phyloP scores from a whole-genome alignment of 2,113 vertebrate genomes.

The Sterna hirundo region DNA sequence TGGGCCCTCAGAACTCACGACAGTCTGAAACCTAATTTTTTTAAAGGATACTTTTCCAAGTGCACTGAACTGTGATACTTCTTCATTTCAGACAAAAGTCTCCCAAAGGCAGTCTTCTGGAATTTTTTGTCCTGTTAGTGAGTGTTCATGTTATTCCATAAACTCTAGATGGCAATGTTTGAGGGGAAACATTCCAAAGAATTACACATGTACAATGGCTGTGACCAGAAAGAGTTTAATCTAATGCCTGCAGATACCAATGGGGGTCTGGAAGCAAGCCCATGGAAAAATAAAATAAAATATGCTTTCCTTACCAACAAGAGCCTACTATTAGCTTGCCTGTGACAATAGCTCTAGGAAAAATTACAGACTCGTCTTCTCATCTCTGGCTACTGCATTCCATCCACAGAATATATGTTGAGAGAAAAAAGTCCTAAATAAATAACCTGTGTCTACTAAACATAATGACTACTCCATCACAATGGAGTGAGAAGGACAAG shows the following conservation, averaged over 20 bases:
- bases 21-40: neutral
- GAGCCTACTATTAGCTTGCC: neutral
- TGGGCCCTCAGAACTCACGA: neutral
- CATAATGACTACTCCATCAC: neutral
- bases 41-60: neutral
- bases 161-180: conserved; percentile 17
- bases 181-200: neutral
- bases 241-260: neutral
- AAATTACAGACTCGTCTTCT: neutral
- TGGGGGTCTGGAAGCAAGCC: neutral
- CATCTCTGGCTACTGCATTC: neutral
- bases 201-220: neutral
- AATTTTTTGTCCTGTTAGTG: neutral
- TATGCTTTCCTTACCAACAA: neutral
- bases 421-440: neutral
- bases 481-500: neutral
- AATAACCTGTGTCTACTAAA: neutral
- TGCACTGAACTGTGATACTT: neutral
- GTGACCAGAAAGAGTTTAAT: neutral
- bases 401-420: neutral
- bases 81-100: neutral
- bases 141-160: neutral
- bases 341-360: neutral
- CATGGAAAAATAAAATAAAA: neutral
- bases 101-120: neutral